Conservation (phyloP, 2,113 vertebrate species). For the Struthidea cinerea region DNA sequence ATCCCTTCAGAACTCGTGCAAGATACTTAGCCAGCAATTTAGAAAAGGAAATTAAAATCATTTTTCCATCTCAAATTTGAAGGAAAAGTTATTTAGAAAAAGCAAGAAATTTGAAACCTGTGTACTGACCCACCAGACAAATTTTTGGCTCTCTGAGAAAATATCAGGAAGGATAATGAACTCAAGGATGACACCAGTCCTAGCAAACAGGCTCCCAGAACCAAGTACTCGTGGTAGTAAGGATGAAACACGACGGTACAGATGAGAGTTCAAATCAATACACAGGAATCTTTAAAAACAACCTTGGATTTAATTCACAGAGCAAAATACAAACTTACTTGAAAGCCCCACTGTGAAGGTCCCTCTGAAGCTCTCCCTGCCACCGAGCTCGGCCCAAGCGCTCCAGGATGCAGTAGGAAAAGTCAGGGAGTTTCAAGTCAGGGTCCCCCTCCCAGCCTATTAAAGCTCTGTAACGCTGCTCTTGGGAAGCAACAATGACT, state of each 20-base stretch:
- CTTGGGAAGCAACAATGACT: constrained; percentile 86
- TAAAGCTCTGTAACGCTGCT: constrained; percentile 79
- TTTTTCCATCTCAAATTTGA: background rate
- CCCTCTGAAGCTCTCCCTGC: constrained; percentile 94
- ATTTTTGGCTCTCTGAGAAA: background rate
- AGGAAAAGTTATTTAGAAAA: background rate
- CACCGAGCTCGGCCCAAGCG: constrained; percentile 88
- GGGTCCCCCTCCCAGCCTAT: constrained; percentile 87
- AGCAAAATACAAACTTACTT: constrained; percentile 72
- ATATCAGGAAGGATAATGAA: background rate
- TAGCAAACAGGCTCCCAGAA: background rate
- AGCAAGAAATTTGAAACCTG: background rate
- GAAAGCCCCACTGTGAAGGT: constrained; percentile 84
- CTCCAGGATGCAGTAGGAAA: constrained; percentile 93
- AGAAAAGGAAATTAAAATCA: background rate
- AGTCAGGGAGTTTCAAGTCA: constrained; percentile 84
- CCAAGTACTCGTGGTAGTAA: background rate
- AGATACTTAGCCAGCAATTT: background rate
- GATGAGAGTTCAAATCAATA: background rate
- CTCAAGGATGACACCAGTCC: background rate
- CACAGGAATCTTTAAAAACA: background rate
- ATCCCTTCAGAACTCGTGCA: background rate
- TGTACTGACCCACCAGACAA: background rate
- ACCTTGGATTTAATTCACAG: background rate
- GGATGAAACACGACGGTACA: background rate